Conservation (phyloP, 1,140 invertebrate species). For the Apocrypta bakeri region DNA sequence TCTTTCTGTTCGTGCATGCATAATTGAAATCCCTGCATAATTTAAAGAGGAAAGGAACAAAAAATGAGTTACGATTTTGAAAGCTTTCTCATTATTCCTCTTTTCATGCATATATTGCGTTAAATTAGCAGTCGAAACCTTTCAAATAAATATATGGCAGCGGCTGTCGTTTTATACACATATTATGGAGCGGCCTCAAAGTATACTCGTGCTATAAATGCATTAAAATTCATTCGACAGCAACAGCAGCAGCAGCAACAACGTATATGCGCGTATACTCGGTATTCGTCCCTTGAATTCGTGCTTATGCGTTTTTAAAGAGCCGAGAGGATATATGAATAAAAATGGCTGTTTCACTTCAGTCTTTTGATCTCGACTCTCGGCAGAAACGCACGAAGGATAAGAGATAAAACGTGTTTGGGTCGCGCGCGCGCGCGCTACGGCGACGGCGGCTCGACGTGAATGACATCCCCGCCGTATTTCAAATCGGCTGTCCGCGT, state of each 20-base stretch:
- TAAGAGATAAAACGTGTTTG: conserved; percentile 2
- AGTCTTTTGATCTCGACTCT: not conserved
- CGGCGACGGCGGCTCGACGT: not conserved
- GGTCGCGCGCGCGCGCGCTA: not conserved
- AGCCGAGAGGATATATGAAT: not conserved
- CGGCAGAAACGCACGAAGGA: not conserved
- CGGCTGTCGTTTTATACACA: not conserved
- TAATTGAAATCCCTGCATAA: no score
- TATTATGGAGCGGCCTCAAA: no score
- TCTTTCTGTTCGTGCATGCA: no score
- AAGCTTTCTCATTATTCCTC: not conserved
- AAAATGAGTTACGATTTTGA: not conserved
- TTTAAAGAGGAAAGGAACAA: not conserved
- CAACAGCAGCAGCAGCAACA: not conserved
- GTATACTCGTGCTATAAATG: not conserved
- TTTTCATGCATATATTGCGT: not conserved
- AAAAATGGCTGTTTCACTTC: not conserved
- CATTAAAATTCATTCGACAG: not conserved
- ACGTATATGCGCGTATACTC: not conserved
- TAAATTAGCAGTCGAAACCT: not conserved
- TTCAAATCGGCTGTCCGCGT: not conserved
- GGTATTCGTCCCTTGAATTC: not conserved
- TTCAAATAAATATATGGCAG: not conserved
- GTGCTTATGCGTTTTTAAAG: conserved; percentile 2
- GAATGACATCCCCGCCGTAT: not conserved